Evolutionary conservation across 2,797 vertebrate species (phyloP).

Genomic region (Rhinatrema bivittatum): DNA sequence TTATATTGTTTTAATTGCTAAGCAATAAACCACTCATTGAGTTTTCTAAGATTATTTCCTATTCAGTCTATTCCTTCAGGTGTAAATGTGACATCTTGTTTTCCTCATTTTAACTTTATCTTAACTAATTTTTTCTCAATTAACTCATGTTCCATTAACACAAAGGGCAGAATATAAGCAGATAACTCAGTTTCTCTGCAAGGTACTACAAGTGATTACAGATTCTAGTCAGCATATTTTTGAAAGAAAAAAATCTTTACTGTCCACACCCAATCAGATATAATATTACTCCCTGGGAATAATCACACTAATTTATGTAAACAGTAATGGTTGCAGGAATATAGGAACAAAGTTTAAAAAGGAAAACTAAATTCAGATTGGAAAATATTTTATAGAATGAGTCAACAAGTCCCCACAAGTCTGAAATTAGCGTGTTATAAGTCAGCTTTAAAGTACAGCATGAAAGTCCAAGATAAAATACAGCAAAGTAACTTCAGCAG

Average conservation of each 20-base stretch:
- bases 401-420: conserved; percentile 9
- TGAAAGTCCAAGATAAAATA: too few relatives aligned
- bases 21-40: too few relatives aligned
- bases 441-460: conserved; percentile 11
- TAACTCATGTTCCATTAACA: neutral
- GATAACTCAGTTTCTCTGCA: neutral
- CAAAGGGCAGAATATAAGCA: conserved; percentile 8
- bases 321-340: neutral
- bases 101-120: neutral
- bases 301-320: conserved; percentile 5
- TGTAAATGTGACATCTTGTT: too few relatives aligned
- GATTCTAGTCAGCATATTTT: neutral
- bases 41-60: too few relatives aligned
- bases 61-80: too few relatives aligned
- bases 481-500: too few relatives aligned
- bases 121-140: neutral
- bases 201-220: neutral
- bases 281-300: neutral
- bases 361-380: too few relatives aligned
- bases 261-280: neutral
- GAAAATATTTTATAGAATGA: conserved; percentile 16
- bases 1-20: too few relatives aligned
- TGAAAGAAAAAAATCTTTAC: neutral
- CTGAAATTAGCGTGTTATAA: conserved; percentile 15
- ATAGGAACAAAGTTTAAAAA: too few relatives aligned